These are phyloP conservation scores for Drosophila nigromelanica DNA, from an alignment of 1,140 invertebrate genomes.

Conservation along the genomic window DNA sequence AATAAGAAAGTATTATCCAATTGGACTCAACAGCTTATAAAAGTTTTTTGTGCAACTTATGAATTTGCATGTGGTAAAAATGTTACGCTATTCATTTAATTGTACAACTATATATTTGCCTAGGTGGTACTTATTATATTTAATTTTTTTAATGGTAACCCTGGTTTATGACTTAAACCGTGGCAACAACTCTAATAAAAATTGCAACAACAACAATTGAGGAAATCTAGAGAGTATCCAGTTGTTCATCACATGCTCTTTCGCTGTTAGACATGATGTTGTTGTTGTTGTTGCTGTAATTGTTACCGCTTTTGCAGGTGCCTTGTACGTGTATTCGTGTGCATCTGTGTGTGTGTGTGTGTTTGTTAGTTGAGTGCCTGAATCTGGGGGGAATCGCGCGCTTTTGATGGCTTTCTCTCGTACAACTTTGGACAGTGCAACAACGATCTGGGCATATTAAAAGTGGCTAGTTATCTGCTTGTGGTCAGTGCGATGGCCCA, in stretches of 20 bases:
- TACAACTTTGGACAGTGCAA: conserved; percentile 57
- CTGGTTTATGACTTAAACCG: conserved; percentile 7
- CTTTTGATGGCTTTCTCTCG: conserved; percentile 75
- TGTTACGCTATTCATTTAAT: too few species aligned
- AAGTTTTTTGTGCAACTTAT: too few species aligned
- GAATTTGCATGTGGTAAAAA: too few species aligned
- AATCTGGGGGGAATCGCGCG: conserved; percentile 61
- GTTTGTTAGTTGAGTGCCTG: conserved; percentile 52
- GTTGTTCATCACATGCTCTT: conserved; percentile 36
- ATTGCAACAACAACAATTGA: conserved; percentile 30
- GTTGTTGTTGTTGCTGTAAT: conserved; percentile 23
- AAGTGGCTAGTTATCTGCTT: conserved; percentile 61
- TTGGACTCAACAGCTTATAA: too few species aligned
- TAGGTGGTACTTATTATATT: too few species aligned
- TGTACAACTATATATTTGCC: too few species aligned
- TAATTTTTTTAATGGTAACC: too few species aligned
- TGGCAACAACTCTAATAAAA: neutral
- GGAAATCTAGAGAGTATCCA: conserved; percentile 73
- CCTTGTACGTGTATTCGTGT: conserved; percentile 15
- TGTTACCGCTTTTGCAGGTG: conserved; percentile 51
- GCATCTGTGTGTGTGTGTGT: conserved; percentile 32
- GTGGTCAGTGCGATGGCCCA: conserved; percentile 66
- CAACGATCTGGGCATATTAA: conserved; percentile 66
- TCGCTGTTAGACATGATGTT: neutral
- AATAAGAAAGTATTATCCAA: too few species aligned